Evolutionary conservation across 2,113 vertebrate species (phyloP), one percentile per base, ranked within the genome.

Genomic region (Thunnus maccoyii): DNA sequence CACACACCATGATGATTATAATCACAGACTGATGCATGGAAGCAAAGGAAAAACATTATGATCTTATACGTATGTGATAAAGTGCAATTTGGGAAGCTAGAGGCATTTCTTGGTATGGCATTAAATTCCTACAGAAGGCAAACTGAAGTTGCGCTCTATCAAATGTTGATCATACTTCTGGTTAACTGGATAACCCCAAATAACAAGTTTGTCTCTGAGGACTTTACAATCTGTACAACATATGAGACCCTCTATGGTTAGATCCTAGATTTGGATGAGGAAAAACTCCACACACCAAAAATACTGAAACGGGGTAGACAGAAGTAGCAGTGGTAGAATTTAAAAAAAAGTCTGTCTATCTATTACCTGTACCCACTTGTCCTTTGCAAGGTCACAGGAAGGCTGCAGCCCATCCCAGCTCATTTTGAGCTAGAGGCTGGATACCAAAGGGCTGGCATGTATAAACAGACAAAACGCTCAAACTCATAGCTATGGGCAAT

Each of bases 1-100:
- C 76, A 83, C 46, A 86, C 80, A 87, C 15, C 20, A 11, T 1
- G 25, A 74, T 74, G 74, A 88, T 87, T 81, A 87, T 54, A 82
- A 76, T 55, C 32, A 67, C 47, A 47, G 17, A 60, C 25, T 51
- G 51, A 78, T 6, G 50, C n/a, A 25, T 20, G 3, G 69, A 75
- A 72, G 54, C 22, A 55, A 51, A 67, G 30, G n/a, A 27, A 46
- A 78, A 77, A 76, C 41, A 62, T 57, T 30, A n/a, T 22, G 30
- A 11, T 47, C 18, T 50, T 54, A 57, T 4, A 30, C 27, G 17
- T 36, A 47, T 41, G 2, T 41, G 7, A 64, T 57, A 48, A 22
- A 20, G 55, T 75, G 47, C 57, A 78, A 55, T 77, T 63, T 65
- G 58, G 22, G 51, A 51, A 48, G 30, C 51, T 71, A 47, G 22